A percentile compares a stretch with the other conserved stretches of the same genome.
These are phyloP conservation scores for Calyptomena viridis DNA, from an alignment of 2,113 vertebrate species.

Conservation along the genomic window DNA sequence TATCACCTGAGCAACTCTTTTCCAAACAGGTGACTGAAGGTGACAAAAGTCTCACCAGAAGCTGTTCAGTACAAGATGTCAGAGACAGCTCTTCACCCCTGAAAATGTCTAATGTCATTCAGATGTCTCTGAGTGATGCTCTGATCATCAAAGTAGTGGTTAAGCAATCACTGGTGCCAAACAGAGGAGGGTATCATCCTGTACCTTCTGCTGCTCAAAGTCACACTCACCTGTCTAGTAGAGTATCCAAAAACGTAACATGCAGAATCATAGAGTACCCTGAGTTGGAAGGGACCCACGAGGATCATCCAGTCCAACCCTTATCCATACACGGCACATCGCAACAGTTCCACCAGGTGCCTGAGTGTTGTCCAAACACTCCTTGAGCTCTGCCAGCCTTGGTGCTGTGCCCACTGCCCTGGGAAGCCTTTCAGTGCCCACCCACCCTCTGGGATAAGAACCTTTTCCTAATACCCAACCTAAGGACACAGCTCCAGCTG, in stretches of 20 bases:
- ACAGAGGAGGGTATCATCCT: background rate
- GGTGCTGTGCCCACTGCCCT: background rate
- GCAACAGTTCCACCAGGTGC: background rate
- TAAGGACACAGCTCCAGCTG: background rate
- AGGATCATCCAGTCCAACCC: background rate
- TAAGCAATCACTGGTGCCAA: background rate
- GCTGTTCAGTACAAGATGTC: background rate
- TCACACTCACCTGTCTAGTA: background rate
- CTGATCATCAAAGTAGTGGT: background rate
- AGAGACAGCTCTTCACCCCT: background rate
- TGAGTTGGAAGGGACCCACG: background rate
- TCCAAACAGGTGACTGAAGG: background rate
- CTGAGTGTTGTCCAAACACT: rapidly evolving
- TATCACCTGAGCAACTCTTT: background rate
- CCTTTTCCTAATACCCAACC: background rate
- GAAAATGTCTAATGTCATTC: background rate
- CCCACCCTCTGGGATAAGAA: background rate
- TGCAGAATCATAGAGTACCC: rapidly evolving
- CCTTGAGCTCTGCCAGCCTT: rapidly evolving
- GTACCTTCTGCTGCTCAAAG: background rate
- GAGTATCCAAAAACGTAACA: background rate
- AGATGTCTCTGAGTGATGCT: background rate
- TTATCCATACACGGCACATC: background rate
- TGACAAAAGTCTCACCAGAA: background rate
- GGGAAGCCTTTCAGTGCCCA: background rate